Evolutionary conservation across 2,888 invertebrate genomes (phyloP), one percentile per base, ranked within the genome.

Genomic region (Eupithecia inturbata): DNA sequence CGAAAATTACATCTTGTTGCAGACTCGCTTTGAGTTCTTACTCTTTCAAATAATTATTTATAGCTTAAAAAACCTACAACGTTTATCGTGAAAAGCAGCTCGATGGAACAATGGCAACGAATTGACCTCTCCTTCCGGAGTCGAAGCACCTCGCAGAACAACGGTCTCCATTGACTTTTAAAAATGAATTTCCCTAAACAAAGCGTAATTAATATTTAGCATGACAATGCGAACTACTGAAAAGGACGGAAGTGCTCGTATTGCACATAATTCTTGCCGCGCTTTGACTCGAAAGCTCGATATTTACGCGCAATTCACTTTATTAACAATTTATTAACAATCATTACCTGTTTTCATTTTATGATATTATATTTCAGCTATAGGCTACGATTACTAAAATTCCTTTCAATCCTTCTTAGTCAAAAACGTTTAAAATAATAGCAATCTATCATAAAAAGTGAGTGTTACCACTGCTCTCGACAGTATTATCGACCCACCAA

Each of bases 171-270:
- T 53, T 62, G 69, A 70, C 70, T 39, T 63, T 71, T 70, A 70
- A 72, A 78, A 76, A 71, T 49, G 45, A 73, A 72, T 76, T 78
- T 73, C 66, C 67, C 71, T 73, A 64, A 74, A 75, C 74, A 78
- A 73, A 73, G 66, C 73, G 53, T 73, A 72, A 78, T 78, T 78
- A 76, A 76, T 76, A 78, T 76, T 76, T 76, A 70, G 68, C 78
- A 75, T 78, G 67, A 75, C 74, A 78, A 78, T 76, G 75, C 68
- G 66, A 64, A 71, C 72, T 74, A 73, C 71, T 75, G 74, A 70
- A 71, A 68, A 66, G 76, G 72, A 63, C 60, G 73, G 73, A 74
- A 78, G 74, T 76, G 76, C n/a, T 67, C 60, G 71, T 62, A 78
- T 78, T 76, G 78, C 72, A 69, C 69, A 72, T 68, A 68, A 68